Percentiles rank a stretch among this genome's conserved stretches.
Evolutionary conservation across 2,888 invertebrate species (phyloP).

Genomic region (Mesoligia furuncula): DNA sequence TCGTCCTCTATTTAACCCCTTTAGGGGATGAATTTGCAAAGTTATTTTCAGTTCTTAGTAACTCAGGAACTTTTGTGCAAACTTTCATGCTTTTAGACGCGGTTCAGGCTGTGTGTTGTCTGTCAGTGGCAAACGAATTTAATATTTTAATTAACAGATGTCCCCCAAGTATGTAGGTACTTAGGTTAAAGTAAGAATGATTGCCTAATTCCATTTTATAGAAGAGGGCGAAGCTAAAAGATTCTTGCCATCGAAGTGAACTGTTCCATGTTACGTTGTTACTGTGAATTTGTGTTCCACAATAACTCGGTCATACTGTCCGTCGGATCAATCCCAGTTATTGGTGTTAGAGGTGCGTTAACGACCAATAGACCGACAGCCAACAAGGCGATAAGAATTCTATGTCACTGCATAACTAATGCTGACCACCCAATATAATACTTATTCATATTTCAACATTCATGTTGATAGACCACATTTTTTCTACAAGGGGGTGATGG

Average conservation of each 20-base stretch:
- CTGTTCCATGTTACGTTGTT: not conserved
- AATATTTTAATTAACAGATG: not conserved
- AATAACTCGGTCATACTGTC: not conserved
- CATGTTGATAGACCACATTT: constrained; percentile 34
- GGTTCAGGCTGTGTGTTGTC: not conserved
- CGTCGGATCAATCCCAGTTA: constrained; percentile 13
- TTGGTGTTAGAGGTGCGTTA: not conserved
- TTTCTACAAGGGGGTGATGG: constrained; percentile 48
- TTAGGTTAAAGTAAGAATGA: not conserved
- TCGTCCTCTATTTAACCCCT: too few species aligned
- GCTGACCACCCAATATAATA: constrained; percentile 35
- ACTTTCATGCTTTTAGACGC: not conserved
- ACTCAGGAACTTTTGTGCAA: too few species aligned
- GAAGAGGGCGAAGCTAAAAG: not conserved
- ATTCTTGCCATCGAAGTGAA: not conserved
- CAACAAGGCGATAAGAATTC: constrained; percentile 38
- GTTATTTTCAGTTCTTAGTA: too few species aligned
- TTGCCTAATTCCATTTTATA: not conserved
- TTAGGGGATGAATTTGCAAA: not conserved
- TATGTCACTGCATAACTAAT: constrained; percentile 51
- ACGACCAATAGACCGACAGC: not conserved
- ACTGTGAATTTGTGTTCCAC: not conserved
- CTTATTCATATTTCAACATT: constrained; percentile 56
- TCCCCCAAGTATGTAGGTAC: not conserved
- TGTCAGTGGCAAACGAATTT: not conserved